phyloP scores from a whole-genome alignment of 2,113 vertebrate species.

The Grallaria varia region DNA sequence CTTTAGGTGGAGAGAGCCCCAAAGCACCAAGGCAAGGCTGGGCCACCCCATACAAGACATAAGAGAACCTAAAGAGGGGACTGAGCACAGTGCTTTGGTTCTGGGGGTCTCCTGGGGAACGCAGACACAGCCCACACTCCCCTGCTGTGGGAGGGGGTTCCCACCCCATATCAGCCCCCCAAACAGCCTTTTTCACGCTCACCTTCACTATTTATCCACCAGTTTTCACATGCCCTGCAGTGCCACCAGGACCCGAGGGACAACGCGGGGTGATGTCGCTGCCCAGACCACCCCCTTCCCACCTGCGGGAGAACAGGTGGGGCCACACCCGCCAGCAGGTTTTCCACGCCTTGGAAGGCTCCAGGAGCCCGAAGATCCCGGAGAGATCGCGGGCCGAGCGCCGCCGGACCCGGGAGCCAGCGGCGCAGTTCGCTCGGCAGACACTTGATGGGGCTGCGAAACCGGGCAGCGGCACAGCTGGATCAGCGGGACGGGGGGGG shows the following conservation, averaged over 20 bases:
- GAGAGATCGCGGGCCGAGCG: fast-evolving
- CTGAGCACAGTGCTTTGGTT: fast-evolving
- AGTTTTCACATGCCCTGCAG: fast-evolving
- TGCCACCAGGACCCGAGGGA: background rate
- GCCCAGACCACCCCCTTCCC: background rate
- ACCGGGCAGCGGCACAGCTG: background rate
- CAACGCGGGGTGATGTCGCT: background rate
- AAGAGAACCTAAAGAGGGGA: background rate
- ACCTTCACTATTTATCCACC: fast-evolving
- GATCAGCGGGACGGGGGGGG: background rate
- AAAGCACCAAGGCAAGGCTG: background rate
- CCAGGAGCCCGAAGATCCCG: fast-evolving
- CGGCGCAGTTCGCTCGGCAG: constrained; percentile 28
- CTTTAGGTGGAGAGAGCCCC: background rate
- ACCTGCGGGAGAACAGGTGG: background rate
- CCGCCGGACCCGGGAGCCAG: background rate
- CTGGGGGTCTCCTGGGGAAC: background rate
- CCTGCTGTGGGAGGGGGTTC: no score
- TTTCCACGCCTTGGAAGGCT: background rate
- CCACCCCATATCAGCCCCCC: fast-evolving
- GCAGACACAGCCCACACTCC: background rate
- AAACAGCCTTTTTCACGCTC: background rate
- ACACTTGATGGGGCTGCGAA: constrained; percentile 54
- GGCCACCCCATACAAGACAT: background rate
- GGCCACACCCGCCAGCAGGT: fast-evolving